Evolutionary conservation across 2,113 vertebrate genomes (phyloP), one percentile per base, ranked within the genome.

Genomic region (Oncorhynchus kisutch): DNA sequence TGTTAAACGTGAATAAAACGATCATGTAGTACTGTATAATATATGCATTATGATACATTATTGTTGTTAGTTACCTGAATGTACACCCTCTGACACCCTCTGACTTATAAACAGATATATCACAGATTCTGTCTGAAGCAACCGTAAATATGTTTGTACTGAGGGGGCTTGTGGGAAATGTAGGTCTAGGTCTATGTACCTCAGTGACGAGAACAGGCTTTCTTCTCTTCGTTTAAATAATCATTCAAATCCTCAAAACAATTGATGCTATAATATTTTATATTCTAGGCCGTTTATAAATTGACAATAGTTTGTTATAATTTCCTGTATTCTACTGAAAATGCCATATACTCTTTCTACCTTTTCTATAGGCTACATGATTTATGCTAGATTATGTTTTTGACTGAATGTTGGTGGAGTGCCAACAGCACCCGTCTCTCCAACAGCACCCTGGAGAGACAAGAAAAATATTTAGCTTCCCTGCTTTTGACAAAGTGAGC

Each of bases 121-220:
- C 12, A 13, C 16, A n/a, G 14, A 45, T 12, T 76, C 14, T 8
- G 3, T 22, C 1, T 51, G 39, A 14, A 1, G 18, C 14, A 20
- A 57, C 16, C 20, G 54, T 14, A 57, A 6, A 7, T 22, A 27
- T 74, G 51, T 77, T 25, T 0, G 1, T 3, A 5, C 49, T 5
- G 0, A 5, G 0, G 11, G 79, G 3, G 71, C 51, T 77, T 72
- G 1, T 89, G 91, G 90, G 88, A 84, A 91, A 81, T 87, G 91
- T 76, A 85, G 88, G 89, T 49, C 5, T 7, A 2, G 8, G 4
- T 48, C 9, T 25, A 31, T 62, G 2, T 45, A 45, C 39, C 39
- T 11, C 9, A 45, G 39, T 2, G 39, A 45, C 3, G 9, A 45
- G n/a, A 62, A 62, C 59, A 62, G 59, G 16, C 20, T 8, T 62